Evolutionary conservation across 2,113 vertebrate species (phyloP).

Genomic region (Rhinolophus sinicus): DNA sequence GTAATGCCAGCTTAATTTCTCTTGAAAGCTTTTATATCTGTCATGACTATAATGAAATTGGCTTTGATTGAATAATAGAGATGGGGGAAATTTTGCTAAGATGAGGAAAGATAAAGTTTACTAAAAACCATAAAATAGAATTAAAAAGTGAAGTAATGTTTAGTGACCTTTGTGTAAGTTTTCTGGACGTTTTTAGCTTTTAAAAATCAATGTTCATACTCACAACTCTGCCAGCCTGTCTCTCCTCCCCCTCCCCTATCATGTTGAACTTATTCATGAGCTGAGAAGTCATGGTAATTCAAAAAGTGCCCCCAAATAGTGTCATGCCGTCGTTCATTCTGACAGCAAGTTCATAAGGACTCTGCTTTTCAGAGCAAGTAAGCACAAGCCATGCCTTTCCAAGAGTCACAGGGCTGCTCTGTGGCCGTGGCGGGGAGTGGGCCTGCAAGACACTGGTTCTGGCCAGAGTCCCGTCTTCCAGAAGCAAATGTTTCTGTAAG

Average conservation of each 20-base stretch:
- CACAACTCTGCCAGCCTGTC: background rate
- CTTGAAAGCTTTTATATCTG: background rate
- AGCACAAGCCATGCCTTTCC: accelerated
- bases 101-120: conserved; percentile 15
- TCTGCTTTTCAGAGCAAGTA: background rate
- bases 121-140: background rate
- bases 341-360: background rate
- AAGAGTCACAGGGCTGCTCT: accelerated
- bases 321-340: background rate
- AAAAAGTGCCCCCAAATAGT: background rate
- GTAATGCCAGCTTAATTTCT: background rate
- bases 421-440: background rate
- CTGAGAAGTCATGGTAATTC: background rate
- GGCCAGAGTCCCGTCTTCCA: background rate
- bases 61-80: background rate
- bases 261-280: background rate
- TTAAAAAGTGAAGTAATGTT: conserved; percentile 17
- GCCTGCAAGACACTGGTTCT: accelerated
- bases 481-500: background rate
- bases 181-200: background rate
- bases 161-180: background rate
- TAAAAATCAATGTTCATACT: background rate
- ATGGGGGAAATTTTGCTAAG: conserved; percentile 33
- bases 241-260: background rate
- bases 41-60: background rate